Conservation (phyloP, 2,888 invertebrate genomes). For the Plagiodera versicolora region DNA sequence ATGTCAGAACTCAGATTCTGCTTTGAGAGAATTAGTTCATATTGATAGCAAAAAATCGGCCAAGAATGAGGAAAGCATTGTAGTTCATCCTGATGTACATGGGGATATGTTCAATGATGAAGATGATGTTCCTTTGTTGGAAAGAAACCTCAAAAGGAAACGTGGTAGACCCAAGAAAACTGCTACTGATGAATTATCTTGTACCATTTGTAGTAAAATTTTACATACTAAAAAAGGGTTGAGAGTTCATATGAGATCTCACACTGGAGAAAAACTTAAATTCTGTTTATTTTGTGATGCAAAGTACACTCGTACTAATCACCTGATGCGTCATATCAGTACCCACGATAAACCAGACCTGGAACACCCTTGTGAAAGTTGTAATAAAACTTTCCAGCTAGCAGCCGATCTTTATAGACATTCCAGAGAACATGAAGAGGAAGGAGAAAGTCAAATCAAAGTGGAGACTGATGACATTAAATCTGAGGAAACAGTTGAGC, state of each 20-base stretch:
- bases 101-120: slow-evolving; percentile 38
- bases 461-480: slow-evolving; percentile 24
- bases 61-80: slow-evolving; percentile 40
- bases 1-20: slow-evolving; percentile 52
- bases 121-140: slow-evolving; percentile 37
- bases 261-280: slow-evolving; percentile 49
- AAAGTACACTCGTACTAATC: slow-evolving; percentile 49
- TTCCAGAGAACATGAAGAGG: slow-evolving; percentile 33
- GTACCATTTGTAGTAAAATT: slow-evolving; percentile 48
- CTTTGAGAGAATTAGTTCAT: slow-evolving; percentile 45
- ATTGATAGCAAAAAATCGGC: slow-evolving; percentile 22
- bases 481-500: slow-evolving; percentile 18
- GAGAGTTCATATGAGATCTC: slow-evolving; percentile 47
- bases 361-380: slow-evolving; percentile 36
- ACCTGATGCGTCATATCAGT: slow-evolving; percentile 49
- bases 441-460: slow-evolving; percentile 25
- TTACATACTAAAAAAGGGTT: slow-evolving; percentile 47
- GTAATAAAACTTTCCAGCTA: slow-evolving; percentile 31
- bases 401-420: slow-evolving; percentile 37
- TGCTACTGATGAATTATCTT: slow-evolving; percentile 39
- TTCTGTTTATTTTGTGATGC: slow-evolving; percentile 48
- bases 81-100: slow-evolving; percentile 42
- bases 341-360: slow-evolving; percentile 43
- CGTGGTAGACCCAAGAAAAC: slow-evolving; percentile 32
- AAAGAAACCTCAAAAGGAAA: slow-evolving; percentile 31